A percentile compares a stretch with the other conserved stretches of the same genome.
Evolutionary conservation across 2,888 invertebrate genomes (phyloP).

Genomic region (Chironomus tentans): DNA sequence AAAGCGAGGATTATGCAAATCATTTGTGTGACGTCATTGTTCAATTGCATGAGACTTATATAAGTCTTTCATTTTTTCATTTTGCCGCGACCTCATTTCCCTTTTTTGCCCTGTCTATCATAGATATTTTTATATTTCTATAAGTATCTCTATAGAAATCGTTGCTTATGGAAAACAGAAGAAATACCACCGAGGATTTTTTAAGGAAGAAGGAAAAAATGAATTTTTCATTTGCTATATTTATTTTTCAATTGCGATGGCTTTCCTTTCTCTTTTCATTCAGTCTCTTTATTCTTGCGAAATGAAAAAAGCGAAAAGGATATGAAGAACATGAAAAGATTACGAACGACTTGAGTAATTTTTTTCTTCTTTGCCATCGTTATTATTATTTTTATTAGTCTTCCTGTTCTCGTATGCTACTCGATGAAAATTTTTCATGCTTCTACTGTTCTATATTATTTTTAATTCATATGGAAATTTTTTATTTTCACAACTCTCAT

Average conservation of each 20-base stretch:
- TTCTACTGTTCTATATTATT: not conserved
- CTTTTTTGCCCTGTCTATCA: not conserved
- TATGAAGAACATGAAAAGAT: not conserved
- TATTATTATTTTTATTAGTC: not conserved
- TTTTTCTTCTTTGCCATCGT: not conserved
- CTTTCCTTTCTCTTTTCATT: not conserved
- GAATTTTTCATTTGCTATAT: not conserved
- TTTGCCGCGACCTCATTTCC: slow-evolving; percentile 5
- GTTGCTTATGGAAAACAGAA: not conserved
- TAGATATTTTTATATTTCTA: not conserved
- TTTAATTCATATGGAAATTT: slow-evolving; percentile 22
- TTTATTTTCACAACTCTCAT: slow-evolving; percentile 31
- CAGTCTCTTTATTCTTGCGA: not conserved
- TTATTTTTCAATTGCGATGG: not conserved
- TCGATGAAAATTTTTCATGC: not conserved
- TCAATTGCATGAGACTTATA: slow-evolving; percentile 9
- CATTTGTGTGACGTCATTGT: slow-evolving; percentile 22
- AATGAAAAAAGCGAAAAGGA: not conserved
- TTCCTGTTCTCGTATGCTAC: not conserved
- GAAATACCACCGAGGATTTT: not conserved
- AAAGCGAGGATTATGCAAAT: slow-evolving; percentile 18
- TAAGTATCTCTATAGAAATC: not conserved
- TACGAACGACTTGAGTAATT: not conserved
- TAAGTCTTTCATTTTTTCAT: not conserved
- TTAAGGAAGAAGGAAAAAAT: not conserved